phyloP scores from a whole-genome alignment of 64 coral and sea anemone genomes.

The Montipora efflorescens region DNA sequence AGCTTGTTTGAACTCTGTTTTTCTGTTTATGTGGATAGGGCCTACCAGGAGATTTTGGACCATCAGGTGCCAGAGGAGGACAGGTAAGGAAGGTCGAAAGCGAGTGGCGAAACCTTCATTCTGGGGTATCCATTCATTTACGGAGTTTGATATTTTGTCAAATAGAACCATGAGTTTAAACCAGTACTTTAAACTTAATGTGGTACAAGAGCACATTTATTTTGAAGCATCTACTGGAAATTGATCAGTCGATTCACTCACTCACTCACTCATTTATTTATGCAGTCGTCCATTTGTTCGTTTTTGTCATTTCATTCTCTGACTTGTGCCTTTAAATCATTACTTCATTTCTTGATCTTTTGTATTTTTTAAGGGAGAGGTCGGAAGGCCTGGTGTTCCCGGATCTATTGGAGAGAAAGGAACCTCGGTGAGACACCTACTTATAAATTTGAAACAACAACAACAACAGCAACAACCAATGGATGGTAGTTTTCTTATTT shows the following conservation, averaged over 20 bases:
- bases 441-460: neutral
- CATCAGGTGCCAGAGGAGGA: neutral
- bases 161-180: too few relatives aligned
- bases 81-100: neutral
- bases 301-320: too few relatives aligned
- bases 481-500: too few relatives aligned
- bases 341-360: neutral
- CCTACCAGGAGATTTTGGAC: neutral
- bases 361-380: constrained; percentile 1
- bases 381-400: neutral
- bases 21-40: neutral
- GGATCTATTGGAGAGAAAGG: constrained; percentile 8
- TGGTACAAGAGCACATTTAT: too few relatives aligned
- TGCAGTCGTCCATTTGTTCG: too few relatives aligned
- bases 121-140: too few relatives aligned
- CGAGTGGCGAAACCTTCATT: neutral
- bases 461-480: neutral
- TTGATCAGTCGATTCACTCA: neutral
- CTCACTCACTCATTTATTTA: too few relatives aligned
- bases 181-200: too few relatives aligned
- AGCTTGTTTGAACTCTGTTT: neutral
- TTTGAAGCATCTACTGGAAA: too few relatives aligned
- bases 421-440: neutral
- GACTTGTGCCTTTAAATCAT: too few relatives aligned
- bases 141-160: too few relatives aligned